Evolutionary conservation across 2,797 vertebrate species (phyloP).

Genomic region (Saxicola maurus): DNA sequence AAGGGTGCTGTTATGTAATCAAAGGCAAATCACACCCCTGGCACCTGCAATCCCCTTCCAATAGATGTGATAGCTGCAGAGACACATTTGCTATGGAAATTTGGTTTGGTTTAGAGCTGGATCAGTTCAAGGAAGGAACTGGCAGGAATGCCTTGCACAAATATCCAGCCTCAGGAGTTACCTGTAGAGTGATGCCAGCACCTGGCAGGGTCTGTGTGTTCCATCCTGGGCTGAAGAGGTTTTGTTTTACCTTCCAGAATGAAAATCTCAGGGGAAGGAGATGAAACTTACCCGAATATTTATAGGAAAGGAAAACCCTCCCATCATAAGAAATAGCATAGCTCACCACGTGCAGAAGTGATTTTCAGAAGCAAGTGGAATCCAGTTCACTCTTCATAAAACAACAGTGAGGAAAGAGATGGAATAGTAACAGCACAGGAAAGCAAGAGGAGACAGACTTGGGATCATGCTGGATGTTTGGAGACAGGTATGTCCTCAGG

Average conservation of each 20-base stretch:
- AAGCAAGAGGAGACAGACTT: not conserved
- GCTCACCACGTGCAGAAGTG: constrained; percentile 3
- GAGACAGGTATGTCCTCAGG: not conserved
- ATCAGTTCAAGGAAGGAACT: not conserved
- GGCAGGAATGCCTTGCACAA: not conserved
- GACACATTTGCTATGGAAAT: not conserved
- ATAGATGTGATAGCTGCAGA: accelerated
- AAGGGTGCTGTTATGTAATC: not conserved
- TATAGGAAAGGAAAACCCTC: not conserved
- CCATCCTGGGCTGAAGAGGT: not conserved
- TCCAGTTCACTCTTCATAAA: not conserved
- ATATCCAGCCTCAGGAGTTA: accelerated
- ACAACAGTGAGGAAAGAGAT: not conserved
- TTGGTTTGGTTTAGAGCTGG: not conserved
- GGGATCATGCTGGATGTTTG: not conserved
- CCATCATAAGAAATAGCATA: not conserved
- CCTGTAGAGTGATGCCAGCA: not conserved
- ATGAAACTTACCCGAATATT: not conserved
- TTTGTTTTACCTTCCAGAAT: constrained; percentile 15
- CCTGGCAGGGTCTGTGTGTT: not conserved
- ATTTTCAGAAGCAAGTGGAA: constrained; percentile 36
- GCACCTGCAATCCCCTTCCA: not conserved
- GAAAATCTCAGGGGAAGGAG: not conserved
- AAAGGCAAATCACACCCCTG: not conserved
- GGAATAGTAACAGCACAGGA: not conserved